Percentiles rank a stretch among this genome's conserved stretches.
phyloP scores from a whole-genome alignment of 2,113 vertebrate species.

The Leucosticte australis region DNA sequence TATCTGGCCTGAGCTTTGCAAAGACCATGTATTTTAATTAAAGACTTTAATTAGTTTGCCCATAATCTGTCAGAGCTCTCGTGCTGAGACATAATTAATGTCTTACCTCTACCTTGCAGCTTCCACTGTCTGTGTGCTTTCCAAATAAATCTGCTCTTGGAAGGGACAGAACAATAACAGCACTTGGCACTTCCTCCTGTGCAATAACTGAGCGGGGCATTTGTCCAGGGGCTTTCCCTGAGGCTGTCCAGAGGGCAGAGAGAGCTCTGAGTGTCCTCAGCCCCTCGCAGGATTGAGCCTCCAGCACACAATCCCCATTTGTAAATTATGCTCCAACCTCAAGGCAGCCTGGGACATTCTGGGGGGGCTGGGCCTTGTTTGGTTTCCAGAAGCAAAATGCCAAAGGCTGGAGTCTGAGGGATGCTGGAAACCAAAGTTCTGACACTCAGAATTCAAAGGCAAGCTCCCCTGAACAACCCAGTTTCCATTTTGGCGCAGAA shows the following conservation, averaged over 20 bases:
- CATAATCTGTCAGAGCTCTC: constrained; percentile 48
- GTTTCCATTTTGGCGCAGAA: neutral
- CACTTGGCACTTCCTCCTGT: constrained; percentile 34
- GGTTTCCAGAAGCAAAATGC: neutral
- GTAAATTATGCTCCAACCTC: neutral
- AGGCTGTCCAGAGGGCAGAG: constrained; percentile 31
- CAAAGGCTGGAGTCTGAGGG: neutral
- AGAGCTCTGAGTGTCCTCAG: constrained; percentile 15
- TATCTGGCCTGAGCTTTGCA: neutral
- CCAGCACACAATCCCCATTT: constrained; percentile 27
- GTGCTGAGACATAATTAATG: constrained; percentile 46
- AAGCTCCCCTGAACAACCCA: neutral
- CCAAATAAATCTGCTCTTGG: constrained; percentile 47
- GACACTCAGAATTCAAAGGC: neutral
- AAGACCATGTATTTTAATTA: constrained; percentile 37
- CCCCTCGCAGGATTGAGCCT: neutral
- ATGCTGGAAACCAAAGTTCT: neutral
- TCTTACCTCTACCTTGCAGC: constrained; percentile 32
- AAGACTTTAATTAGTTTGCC: constrained; percentile 27
- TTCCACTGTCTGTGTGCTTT: constrained; percentile 24
- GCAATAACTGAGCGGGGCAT: constrained; percentile 5
- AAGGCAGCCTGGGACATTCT: neutral
- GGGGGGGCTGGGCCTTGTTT: neutral
- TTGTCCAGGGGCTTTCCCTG: constrained; percentile 21
- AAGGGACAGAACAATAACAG: constrained; percentile 29